Base-by-base conservation (phyloP, 2,113 vertebrate genomes). In the Triplophysa dalaica region DNA sequence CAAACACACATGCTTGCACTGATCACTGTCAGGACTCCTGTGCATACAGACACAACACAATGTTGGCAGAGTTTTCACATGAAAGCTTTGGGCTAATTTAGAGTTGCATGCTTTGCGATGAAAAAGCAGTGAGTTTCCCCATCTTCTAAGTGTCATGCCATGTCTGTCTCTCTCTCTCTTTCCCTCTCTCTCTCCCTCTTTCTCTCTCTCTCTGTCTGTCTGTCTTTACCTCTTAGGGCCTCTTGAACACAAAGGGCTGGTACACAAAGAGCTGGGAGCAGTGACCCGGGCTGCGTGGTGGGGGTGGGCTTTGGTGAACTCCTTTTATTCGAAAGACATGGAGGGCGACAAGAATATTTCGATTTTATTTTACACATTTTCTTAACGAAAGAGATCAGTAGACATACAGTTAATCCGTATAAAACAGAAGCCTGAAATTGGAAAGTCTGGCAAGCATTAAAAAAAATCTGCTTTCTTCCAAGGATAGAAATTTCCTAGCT, bases 181-280 rank as follows among this genome's bases (percentile, higher is more conserved):
- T n/a, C n/a, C n/a, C n/a, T n/a, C n/a, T 79, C 77, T 83, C 73
- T 70, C 67, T 67, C 67, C 63, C 76, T 80, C 78, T 66, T n/a
- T n/a, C n/a, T 79, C 77, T 83, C 73, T 70, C 67, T 67, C 67
- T 68, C 76, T 80, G 76, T 66, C 63, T 52, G 50, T 69, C 67
- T 74, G 56, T 74, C 56, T 75, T 29, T 85, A 88, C 87, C 85
- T 81, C 74, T 43, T 14, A 85, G 83, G 91, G 91, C 91, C 91
- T 86, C 90, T 87, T 81, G 17, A 88, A 87, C 89, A 90, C 87
- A 90, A 89, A 89, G 88, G 82, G 69, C 70, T 73, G 83, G 81
- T 79, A 79, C 86, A 91, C 89, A 91, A 89, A 91, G 84, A 84
- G 81, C 81, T 84, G 84, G 82, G 78, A 85, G 86, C 84, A 81